These are phyloP conservation scores for Drosophila mayri DNA, from an alignment of 1,140 invertebrate species.

Conservation along the genomic window DNA sequence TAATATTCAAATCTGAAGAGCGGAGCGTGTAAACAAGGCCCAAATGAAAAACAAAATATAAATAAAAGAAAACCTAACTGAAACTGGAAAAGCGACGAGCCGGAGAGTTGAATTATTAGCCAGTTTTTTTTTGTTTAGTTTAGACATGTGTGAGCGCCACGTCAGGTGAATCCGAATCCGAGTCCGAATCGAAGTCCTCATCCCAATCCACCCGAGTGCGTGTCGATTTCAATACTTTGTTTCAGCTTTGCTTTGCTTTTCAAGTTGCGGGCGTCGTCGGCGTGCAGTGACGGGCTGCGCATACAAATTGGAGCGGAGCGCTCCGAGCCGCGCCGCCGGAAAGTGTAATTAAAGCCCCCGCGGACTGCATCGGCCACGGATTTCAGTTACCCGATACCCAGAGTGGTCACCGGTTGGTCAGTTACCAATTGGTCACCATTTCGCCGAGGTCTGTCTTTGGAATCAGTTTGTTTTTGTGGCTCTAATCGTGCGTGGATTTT, in stretches of 20 bases:
- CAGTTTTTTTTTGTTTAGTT: slow-evolving; percentile 4
- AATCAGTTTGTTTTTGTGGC: slow-evolving; percentile 46
- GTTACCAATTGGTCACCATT: slow-evolving; percentile 29
- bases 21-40: slow-evolving; percentile 21
- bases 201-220: slow-evolving; percentile 19
- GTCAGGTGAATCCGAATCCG: slow-evolving; percentile 51
- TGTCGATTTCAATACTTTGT: slow-evolving; percentile 60
- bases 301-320: slow-evolving; percentile 58
- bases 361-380: slow-evolving; percentile 40
- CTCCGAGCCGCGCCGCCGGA: not conserved
- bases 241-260: slow-evolving; percentile 24
- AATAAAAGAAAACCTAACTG: slow-evolving; percentile 29
- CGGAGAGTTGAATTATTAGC: slow-evolving; percentile 17
- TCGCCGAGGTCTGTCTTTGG: slow-evolving; percentile 19
- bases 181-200: slow-evolving; percentile 12
- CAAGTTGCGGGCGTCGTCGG: slow-evolving; percentile 33
- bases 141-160: slow-evolving; percentile 66
- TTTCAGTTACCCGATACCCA: slow-evolving; percentile 29
- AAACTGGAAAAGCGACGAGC: slow-evolving; percentile 42
- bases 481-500: slow-evolving; percentile 42
- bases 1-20: slow-evolving; percentile 16
- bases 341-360: slow-evolving; percentile 58
- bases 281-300: slow-evolving; percentile 44
- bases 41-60: slow-evolving; percentile 20
- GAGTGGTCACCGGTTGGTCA: slow-evolving; percentile 23